Evolutionary conservation across 2,797 vertebrate genomes (phyloP).

Genomic region (Urophycis tenuis): DNA sequence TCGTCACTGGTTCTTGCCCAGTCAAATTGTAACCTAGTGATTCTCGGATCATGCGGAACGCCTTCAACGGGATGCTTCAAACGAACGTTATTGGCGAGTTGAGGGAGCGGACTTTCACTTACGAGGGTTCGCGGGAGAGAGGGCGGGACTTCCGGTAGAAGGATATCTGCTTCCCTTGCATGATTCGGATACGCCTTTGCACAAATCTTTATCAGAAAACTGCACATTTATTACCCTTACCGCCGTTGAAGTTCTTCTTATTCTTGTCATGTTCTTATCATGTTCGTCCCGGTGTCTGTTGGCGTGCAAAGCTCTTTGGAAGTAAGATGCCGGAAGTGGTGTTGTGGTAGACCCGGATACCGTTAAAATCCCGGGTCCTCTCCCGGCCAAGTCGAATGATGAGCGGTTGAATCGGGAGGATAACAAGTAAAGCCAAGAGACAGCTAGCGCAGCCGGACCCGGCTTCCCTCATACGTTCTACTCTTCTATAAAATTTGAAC

Average conservation of each 20-base stretch:
- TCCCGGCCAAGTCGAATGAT: neutral
- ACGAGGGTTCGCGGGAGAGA: neutral
- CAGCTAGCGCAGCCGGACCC: conserved; percentile 48
- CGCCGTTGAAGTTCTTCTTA: no score
- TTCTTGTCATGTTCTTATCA: no score
- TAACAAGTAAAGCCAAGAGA: conserved; percentile 19
- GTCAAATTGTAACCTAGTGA: conserved; percentile 30
- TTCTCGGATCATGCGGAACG: neutral
- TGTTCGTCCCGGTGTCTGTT: neutral
- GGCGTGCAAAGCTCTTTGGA: neutral
- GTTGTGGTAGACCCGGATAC: neutral
- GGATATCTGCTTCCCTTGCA: neutral
- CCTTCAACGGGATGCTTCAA: neutral
- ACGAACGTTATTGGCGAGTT: neutral
- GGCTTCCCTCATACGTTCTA: conserved; percentile 33
- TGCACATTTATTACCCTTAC: neutral
- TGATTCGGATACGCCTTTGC: neutral
- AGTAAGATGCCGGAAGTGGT: neutral
- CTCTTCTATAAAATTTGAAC: neutral
- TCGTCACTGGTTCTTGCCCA: conserved; percentile 49
- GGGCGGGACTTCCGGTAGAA: neutral
- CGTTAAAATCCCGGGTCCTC: neutral
- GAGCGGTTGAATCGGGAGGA: neutral
- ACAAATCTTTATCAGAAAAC: neutral
- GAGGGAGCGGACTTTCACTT: neutral